Evolutionary conservation across 2,888 invertebrate species (phyloP), one percentile per base, ranked within the genome.

Genomic region (Oxytorus armatus): DNA sequence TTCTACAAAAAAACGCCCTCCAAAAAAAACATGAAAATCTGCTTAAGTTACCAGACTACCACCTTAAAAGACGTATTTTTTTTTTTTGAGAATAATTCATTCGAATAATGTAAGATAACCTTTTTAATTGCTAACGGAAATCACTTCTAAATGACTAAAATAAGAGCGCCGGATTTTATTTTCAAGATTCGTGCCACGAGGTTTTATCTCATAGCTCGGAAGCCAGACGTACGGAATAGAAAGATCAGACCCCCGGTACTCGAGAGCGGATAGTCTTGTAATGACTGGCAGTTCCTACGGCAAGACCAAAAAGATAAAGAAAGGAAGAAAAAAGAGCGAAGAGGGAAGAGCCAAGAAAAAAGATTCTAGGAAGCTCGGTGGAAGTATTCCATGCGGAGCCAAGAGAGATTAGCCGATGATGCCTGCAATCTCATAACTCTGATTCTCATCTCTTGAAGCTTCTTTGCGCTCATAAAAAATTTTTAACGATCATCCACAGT

Each of bases 331-430:
- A n/a, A 51, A 33, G 1, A 8, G 25, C n/a, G 4, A 55, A 55
- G 14, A 55, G 10, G 53, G 42, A 53, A 68, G 23, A 39, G 23
- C 39, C 39, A 53, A 68, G 53, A 39, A 53, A 53, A n/a, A 3
- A 53, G 53, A 53, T 68, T 68, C 68, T 39, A 23, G 39, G 53
- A 68, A 68, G 25, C 39, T 49, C 53, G n/a, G 39, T 14, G 53
- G 53, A 68, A 68, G 53, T 53, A 68, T 68, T 68, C 53, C 39
- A 39, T n/a, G n/a, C 39, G 25, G 68, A n/a, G 23, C 65, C 21
- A 29, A 29, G 29, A 55, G 33, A 68, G 51, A 68, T 68, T 68
- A 68, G 53, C 39, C 53, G 68, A 68, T 68, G 51, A 68, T 68
- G 33, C 16, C 14, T n/a, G 55, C 8, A 11, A 11, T 33, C 33